Evolutionary conservation across 2,113 vertebrate genomes (phyloP), one percentile per base, ranked within the genome.

Genomic region (Prietella phreatophila): DNA sequence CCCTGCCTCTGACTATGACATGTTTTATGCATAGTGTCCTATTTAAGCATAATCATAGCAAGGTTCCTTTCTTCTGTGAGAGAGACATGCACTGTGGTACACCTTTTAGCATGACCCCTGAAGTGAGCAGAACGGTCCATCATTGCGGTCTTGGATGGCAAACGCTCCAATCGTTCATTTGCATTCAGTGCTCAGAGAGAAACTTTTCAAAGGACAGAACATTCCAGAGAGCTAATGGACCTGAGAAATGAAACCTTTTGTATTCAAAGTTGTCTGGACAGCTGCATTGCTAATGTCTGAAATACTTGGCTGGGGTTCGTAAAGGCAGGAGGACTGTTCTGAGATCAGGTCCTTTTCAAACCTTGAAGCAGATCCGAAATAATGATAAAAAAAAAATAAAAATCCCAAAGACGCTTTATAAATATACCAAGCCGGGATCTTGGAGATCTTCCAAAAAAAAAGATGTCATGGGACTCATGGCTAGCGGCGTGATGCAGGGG

Each of bases 1-100:
- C 30, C 15, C 73, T 36, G 56, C 82, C 33, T 69, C 71, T 33
- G 82, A 50, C 80, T 55, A 53, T 39, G 65, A 42, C 61, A 90
- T 86, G 88, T 89, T 89, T 92, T 75, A 87, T 87, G 87, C 91
- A 89, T 83, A 61, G 25, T n/a, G 80, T 88, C 73, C 33, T 27
- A 81, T 53, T 78, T 82, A 84, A 60, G 79, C 73, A 33, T 11
- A 60, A 69, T n/a, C 20, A 76, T 85, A 55, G 84, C 65, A 39
- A 53, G 89, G 83, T 78, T 85, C 60, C 85, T 83, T 58, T 30
- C 60, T 67, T 87, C 25, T 69, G 15, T 80, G 20, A 10, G 20
- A 58, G 14, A 63, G 13, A 19, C 73, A 50, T 20, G 50, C 82
- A 19, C 58, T 60, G 42, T 65, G 42, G 9, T 60, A 75, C 84